Conservation (phyloP, 2,888 invertebrate genomes). For the Acronicta psi region DNA sequence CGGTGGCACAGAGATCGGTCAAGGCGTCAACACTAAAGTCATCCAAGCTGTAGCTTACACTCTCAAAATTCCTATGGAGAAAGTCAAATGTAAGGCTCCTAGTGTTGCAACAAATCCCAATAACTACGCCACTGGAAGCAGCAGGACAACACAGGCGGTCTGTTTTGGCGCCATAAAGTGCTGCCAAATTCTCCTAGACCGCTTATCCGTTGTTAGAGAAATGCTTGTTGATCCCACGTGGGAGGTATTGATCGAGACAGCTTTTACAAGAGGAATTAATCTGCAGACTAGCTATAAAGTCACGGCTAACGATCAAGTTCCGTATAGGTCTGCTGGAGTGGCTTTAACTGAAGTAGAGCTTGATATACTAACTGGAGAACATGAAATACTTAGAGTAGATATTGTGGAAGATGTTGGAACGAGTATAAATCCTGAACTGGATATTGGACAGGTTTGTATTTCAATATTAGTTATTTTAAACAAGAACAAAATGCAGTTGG, state of each 20-base stretch:
- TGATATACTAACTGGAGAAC: slow-evolving; percentile 93
- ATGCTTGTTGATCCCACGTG: slow-evolving; percentile 82
- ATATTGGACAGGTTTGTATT: slow-evolving; percentile 90
- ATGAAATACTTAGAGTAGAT: slow-evolving; percentile 90
- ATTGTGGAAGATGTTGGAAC: slow-evolving; percentile 91
- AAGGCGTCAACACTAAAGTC: slow-evolving; percentile 93
- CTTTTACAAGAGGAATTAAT: slow-evolving; percentile 75
- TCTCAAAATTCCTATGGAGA: slow-evolving; percentile 90
- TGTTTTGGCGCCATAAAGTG: slow-evolving; percentile 76
- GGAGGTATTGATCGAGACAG: slow-evolving; percentile 85
- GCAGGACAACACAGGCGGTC: slow-evolving; percentile 76
- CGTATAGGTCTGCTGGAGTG: slow-evolving; percentile 86
- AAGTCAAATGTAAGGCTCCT: slow-evolving; percentile 91
- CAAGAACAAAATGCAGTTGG: too few species aligned
- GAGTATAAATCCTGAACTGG: slow-evolving; percentile 91
- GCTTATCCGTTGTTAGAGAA: slow-evolving; percentile 81
- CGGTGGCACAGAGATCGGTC: slow-evolving; percentile 94
- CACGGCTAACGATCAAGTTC: slow-evolving; percentile 66
- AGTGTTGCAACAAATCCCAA: slow-evolving; percentile 91
- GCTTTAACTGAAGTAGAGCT: slow-evolving; percentile 91
- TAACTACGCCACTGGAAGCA: slow-evolving; percentile 90
- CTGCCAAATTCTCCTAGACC: slow-evolving; percentile 85
- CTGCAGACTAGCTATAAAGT: slow-evolving; percentile 74
- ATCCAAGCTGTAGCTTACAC: slow-evolving; percentile 91
- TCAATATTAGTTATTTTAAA: background rate